Evolutionary conservation across 2,113 vertebrate genomes (phyloP), one percentile per base, ranked within the genome.

Genomic region (Talpa occidentalis): DNA sequence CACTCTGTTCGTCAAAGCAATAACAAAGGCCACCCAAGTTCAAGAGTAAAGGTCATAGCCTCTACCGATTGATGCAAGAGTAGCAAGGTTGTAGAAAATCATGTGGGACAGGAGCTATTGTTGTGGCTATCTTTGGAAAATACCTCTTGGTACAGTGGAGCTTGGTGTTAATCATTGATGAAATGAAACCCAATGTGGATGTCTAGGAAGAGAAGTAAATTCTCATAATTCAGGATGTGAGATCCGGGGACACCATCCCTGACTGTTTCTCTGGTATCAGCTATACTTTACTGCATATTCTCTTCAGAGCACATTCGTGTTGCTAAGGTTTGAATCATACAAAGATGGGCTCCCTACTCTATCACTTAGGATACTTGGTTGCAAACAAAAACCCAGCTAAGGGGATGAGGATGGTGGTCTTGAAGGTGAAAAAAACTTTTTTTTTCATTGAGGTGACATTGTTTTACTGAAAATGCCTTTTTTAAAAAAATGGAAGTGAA

Each of bases 171-270:
- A 37, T 59, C 83, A 79, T 64, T 78, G 47, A 42, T 52, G 64
- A 87, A 93, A 83, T n/a, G 42, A 70, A 80, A 56, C 72, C 76
- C 47, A 83, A 88, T 35, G 42, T 52, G n/a, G 37, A 22, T 72
- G 15, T 96, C 72, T 92, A 78, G 42, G n/a, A 93, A 93, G 72
- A 88, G 66, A 84, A 66, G 16, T 74, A 14, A 74, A 24, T 74
- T 93, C 52, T 94, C 67, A 37, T 30, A 49, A 89, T 81, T 81
- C 28, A 67, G 59, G 52, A 76, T 37, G 79, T 60, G n/a, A 32
- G 54, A 32, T 92, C 69, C n/a, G 35, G 52, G 66, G 59, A 76
- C 3, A 24, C 49, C 67, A 66, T 67, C 37, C 35, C 37, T 67
- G 69, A 86, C 76, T 42, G 26, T 77, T 76, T 81, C 69, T 86